Conservation (phyloP, 2,113 vertebrate species). For the Entosphenus tridentatus region DNA sequence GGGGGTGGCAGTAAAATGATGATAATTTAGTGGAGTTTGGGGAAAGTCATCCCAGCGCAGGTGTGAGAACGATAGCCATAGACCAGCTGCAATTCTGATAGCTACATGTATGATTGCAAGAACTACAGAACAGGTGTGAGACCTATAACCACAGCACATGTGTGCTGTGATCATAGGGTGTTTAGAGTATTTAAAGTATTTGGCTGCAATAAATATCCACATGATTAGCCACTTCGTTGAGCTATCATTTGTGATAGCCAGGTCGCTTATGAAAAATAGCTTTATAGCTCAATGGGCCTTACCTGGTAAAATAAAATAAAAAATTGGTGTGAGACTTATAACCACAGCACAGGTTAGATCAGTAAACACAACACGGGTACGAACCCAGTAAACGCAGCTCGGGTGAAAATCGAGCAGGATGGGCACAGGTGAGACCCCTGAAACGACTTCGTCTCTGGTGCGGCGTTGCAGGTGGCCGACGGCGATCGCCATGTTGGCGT, state of each 20-base stretch:
- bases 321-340: background rate
- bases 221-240: no score
- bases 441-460: background rate
- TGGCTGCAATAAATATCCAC: no score
- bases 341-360: background rate
- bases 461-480: conserved; percentile 51
- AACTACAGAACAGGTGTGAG: background rate
- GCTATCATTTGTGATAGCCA: no score
- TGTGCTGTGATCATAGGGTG: background rate
- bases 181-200: no score
- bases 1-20: background rate
- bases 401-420: background rate
- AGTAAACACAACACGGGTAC: background rate
- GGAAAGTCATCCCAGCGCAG: background rate
- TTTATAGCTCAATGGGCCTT: no score
- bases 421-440: background rate
- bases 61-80: background rate
- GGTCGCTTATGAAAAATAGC: no score
- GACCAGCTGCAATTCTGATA: background rate
- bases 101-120: background rate
- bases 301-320: background rate
- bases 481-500: conserved; percentile 59
- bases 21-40: background rate
- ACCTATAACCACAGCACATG: background rate
- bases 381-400: background rate